A percentile compares a stretch with the other conserved stretches of the same genome.
These are phyloP conservation scores for Pseudoips prasinana DNA, from an alignment of 2,888 invertebrate species.

Conservation along the genomic window DNA sequence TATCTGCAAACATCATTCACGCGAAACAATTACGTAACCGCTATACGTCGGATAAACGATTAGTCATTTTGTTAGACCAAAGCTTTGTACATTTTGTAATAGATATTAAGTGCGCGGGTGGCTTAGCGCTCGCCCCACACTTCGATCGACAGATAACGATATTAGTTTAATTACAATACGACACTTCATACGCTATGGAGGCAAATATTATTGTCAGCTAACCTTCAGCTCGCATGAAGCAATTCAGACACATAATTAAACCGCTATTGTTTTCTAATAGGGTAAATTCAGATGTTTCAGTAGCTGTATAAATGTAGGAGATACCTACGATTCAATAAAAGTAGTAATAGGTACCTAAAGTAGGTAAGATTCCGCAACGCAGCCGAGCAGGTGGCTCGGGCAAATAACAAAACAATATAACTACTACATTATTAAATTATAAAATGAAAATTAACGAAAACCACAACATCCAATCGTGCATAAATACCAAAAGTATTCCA, in stretches of 20 bases:
- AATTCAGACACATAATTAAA: background rate
- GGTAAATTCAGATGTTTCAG: background rate
- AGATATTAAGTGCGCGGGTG: constrained; percentile 5
- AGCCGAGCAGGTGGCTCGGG: no score
- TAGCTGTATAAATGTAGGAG: background rate
- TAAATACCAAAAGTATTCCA: constrained; percentile 23
- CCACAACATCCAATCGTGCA: constrained; percentile 13
- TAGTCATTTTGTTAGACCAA: constrained; percentile 14
- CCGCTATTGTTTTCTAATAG: background rate
- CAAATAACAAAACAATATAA: no score
- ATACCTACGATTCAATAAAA: no score
- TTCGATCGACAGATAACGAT: no score
- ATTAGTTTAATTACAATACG: no score
- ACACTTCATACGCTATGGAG: no score
- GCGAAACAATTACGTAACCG: constrained; percentile 25
- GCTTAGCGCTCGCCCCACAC: no score
- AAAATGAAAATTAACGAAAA: constrained; percentile 12
- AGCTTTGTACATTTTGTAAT: constrained; percentile 12
- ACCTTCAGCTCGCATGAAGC: no score
- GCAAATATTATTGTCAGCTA: no score
- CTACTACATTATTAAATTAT: no score
- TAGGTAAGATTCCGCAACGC: no score
- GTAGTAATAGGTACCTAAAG: no score
- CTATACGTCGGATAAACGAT: constrained; percentile 16
- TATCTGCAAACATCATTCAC: constrained; percentile 25